Evolutionary conservation across 2,797 vertebrate species (phyloP).

Genomic region (Siniperca scherzeri): DNA sequence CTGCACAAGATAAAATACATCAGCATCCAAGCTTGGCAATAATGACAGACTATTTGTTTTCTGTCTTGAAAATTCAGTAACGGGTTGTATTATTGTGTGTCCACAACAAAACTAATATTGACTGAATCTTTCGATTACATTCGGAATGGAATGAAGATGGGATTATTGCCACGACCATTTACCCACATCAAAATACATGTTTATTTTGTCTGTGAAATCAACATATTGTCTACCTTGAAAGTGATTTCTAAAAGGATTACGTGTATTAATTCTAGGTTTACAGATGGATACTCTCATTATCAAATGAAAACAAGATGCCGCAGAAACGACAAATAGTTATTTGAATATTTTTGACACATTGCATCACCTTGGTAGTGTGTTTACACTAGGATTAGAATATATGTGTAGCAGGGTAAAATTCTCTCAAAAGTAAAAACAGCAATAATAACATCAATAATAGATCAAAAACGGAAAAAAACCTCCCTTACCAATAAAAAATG

Average conservation of each 20-base stretch:
- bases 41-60: constrained; percentile 45
- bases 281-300: background rate
- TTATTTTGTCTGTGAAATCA: constrained; percentile 6
- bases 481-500: background rate
- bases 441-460: background rate
- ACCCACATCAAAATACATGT: background rate
- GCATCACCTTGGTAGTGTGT: background rate
- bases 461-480: background rate
- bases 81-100: constrained; percentile 1
- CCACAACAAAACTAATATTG: background rate
- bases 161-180: background rate
- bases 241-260: background rate
- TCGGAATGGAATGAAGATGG: background rate
- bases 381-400: background rate
- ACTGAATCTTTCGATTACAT: background rate
- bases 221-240: background rate
- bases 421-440: background rate
- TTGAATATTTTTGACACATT: background rate
- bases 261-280: background rate
- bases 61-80: constrained; percentile 14
- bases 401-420: background rate
- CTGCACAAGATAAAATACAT: constrained; percentile 31
- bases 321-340: background rate
- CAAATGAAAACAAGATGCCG: background rate
- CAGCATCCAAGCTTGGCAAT: constrained; percentile 19